These are phyloP conservation scores for honey bee (Apis mellifera) DNA, from an alignment of 1,140 invertebrate species.

Conservation along the genomic window Amel_HAv3.1 CM009931.2:19599501-19600000, in stretches of 20 bases:
- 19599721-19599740: neutral
- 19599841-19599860: neutral
- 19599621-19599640: conserved; percentile 79
- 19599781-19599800: conserved; percentile 72
- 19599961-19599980: neutral
- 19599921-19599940: neutral
- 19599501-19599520: conserved; percentile 50
- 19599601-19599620: conserved; percentile 70
- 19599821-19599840: conserved; percentile 76
- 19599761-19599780: neutral
- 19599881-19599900: neutral
- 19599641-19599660: conserved; percentile 76
- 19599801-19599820: conserved; percentile 76
- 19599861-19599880: conserved; percentile 10
- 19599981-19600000: neutral
- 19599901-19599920: neutral
- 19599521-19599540: conserved; percentile 26
- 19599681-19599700: conserved; percentile 75
- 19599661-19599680: conserved; percentile 80
- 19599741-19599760: neutral
- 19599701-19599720: conserved; percentile 75
- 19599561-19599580: neutral
- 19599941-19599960: neutral
- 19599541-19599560: conserved; percentile 44
- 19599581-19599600: conserved; percentile 24